Base-by-base conservation (phyloP, 2,797 vertebrate genomes). In the Clangula hyemalis region DNA sequence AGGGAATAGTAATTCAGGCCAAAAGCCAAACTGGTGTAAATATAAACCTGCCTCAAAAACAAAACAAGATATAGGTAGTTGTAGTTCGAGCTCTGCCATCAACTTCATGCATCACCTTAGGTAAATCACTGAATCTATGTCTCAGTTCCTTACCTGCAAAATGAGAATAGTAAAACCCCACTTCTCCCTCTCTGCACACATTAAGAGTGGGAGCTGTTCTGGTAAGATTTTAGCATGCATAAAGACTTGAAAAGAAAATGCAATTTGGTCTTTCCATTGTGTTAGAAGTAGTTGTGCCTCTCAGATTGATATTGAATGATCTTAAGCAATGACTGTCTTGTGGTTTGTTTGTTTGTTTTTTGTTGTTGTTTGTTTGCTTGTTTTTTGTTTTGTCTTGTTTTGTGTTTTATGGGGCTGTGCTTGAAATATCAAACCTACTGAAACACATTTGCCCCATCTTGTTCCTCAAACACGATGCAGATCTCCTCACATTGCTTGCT, bases 241-340 rank as follows among this genome's bases (percentile, higher is more conserved):
- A 47, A 91, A 90, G 84, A 53, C 65, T 83, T 72, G 34, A 76
- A 87, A 87, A 86, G 60, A 60, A 95, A 95, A 92, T 41, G 18
- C 39, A 60, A 8, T 81, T 93, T 78, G 80, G 45, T 27, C 86
- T 83, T 65, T 34, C 75, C 74, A 18, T 1, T 2, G 32, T 60
- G 28, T 65, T 94, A 8, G n/a, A 74, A 89, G 53, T 30, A 83
- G 47, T 76, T 77, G 60, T 43, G 66, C 8, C 25, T 73, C 60
- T 80, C 80, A 51, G 36, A 8, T 49, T 22, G 25, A 25, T 70
- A 53, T 2, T 60, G 58, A 77, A 61, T 28, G 43, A 36, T 89
- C 56, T 53, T 65, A 77, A 71, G 78, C 32, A 62, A 57, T 54
- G 49, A 56, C 70, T 91, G 45, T 20, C 64, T 22, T 47, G 20